phyloP scores from a whole-genome alignment of 2,888 invertebrate species.

The Cyclophora punctaria region DNA sequence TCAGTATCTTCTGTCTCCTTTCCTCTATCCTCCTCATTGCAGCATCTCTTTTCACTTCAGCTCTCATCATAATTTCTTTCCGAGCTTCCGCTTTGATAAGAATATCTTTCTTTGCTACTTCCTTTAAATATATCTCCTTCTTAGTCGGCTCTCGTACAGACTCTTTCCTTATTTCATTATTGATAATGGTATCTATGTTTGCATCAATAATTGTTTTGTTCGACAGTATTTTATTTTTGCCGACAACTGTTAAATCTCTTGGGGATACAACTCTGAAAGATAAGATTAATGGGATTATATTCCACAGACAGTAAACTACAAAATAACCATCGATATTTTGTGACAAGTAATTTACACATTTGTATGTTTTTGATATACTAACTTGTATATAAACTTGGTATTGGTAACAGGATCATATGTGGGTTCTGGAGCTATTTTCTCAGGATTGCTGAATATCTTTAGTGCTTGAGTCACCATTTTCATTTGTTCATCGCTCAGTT shows the following conservation, averaged over 20 bases:
- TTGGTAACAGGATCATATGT: slow-evolving; percentile 61
- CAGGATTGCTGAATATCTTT: slow-evolving; percentile 55
- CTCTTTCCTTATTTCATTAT: slow-evolving; percentile 22
- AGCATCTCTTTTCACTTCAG: slow-evolving; percentile 6
- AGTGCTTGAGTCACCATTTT: slow-evolving; percentile 62
- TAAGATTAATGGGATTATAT: not conserved
- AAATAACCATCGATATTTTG: not conserved
- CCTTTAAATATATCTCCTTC: slow-evolving; percentile 7
- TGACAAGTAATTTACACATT: slow-evolving; percentile 13
- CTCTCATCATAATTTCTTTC: slow-evolving; percentile 9
- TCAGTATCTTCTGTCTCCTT: slow-evolving; percentile 11
- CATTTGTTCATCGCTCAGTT: slow-evolving; percentile 56
- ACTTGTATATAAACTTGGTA: slow-evolving; percentile 63
- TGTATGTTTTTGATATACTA: slow-evolving; percentile 1
- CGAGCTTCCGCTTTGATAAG: slow-evolving; percentile 8
- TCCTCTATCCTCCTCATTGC: slow-evolving; percentile 6
- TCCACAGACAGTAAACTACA: not conserved
- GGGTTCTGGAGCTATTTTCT: slow-evolving; percentile 46
- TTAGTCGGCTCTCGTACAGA: slow-evolving; percentile 6
- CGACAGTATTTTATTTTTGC: slow-evolving; percentile 47
- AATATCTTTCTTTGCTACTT: not conserved
- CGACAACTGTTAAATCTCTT: slow-evolving; percentile 53
- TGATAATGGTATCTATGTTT: slow-evolving; percentile 11
- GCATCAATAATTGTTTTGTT: slow-evolving; percentile 20
- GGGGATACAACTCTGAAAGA: slow-evolving; percentile 54